A percentile compares a stretch with the other conserved stretches of the same genome.
These are phyloP conservation scores for Drosophila nigromelanica DNA, from an alignment of 1,140 invertebrate species.

Conservation along the genomic window DNA sequence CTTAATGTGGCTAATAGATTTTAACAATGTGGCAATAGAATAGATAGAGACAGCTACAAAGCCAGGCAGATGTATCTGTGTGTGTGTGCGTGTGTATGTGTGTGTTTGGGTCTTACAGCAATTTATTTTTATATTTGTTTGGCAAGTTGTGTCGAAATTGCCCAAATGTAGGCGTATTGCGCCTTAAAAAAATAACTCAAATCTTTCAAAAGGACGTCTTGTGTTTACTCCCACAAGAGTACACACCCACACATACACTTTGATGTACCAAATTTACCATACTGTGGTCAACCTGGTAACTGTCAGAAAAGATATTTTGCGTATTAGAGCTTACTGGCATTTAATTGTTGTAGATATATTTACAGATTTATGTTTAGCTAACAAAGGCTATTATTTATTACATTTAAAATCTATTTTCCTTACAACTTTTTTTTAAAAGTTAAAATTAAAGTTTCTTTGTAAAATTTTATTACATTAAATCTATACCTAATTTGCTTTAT, in stretches of 20 bases:
- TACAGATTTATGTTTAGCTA: too few species aligned
- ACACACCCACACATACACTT: constrained; percentile 7
- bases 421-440: background rate
- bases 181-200: constrained; percentile 70
- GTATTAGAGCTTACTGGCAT: too few species aligned
- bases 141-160: constrained; percentile 79
- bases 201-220: constrained; percentile 46
- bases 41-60: constrained; percentile 77
- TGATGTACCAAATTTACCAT: background rate
- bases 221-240: constrained; percentile 21
- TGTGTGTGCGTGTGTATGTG: constrained; percentile 33
- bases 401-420: too few species aligned
- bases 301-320: too few species aligned
- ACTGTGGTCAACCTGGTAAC: background rate
- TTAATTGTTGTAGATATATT: too few species aligned
- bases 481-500: too few species aligned
- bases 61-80: constrained; percentile 42
- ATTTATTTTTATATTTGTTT: constrained; percentile 83
- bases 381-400: too few species aligned
- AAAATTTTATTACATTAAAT: too few species aligned
- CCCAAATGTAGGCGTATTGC: constrained; percentile 60
- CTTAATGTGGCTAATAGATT: constrained; percentile 82
- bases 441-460: background rate
- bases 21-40: constrained; percentile 83
- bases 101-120: constrained; percentile 67